Evolutionary conservation across 2,113 vertebrate genomes (phyloP), one percentile per base, ranked within the genome.

Genomic region (Dasyprocta punctata): DNA sequence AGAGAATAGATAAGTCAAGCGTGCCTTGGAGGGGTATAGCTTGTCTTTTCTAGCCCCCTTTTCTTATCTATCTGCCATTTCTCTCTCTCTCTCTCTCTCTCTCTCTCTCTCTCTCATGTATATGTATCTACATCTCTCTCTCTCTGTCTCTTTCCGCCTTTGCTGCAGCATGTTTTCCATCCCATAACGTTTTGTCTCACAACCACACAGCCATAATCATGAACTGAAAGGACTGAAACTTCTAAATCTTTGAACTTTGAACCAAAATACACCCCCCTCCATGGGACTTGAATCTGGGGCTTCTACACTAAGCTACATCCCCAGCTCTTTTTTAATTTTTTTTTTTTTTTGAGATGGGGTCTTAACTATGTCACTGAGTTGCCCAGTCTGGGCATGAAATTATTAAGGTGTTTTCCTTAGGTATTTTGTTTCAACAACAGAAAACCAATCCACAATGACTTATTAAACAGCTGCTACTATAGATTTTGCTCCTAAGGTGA

Each of bases 91-190:
- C 33, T 67, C 3, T 67, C 13, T n/a, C 14, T 67, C n/a, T 69
- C 33, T 30, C 26, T 65, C 30, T 30, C 30, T 14, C 28, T 33
- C 30, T 65, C 11, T 69, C 67, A 56, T 56, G 54, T 56, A 19
- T 19, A 4, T 56, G 22, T 58, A 1, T 58, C 56, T 58, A 58
- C 2, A 1, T 22, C 56, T 58, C 1, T 52, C 28, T 33, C 26
- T 33, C 33, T 36, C 33, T 67, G 7, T 67, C 13, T n/a, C 14
- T 67, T 69, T 69, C 33, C 19, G 17, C 67, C 67, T 69, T 69
- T 20, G 7, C 17, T 69, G 1, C 16, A n/a, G 3, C 36, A n/a
- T 3, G 0, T n/a, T 69, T 3, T n/a, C 67, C n/a, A 36, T n/a
- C 7, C 17, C 67, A 69, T 20, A 38, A 20, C 38, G 67, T 69